Evolutionary conservation across 1,140 invertebrate genomes (phyloP).

Genomic region (Wiebesia pumilae): DNA sequence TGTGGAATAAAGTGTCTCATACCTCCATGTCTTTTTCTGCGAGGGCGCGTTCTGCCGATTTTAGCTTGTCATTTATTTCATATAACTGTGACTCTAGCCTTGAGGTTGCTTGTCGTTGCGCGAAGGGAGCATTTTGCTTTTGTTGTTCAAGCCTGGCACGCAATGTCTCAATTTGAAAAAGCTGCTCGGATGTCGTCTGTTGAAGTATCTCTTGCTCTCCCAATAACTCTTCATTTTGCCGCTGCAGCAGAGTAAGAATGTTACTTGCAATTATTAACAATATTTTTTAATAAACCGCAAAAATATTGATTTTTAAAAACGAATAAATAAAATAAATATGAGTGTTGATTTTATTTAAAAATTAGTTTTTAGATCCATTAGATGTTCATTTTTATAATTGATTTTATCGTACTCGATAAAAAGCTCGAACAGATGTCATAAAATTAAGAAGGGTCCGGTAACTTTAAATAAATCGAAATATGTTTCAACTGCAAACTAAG

Average conservation of each 20-base stretch:
- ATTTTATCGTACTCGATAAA: no score
- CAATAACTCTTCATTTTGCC: slow-evolving; percentile 78
- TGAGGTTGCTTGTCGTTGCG: slow-evolving; percentile 80
- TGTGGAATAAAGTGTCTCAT: slow-evolving; percentile 1
- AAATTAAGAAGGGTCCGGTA: no score
- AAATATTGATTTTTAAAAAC: no score
- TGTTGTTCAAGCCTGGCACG: slow-evolving; percentile 87
- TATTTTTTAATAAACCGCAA: no score
- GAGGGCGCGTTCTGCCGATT: slow-evolving; percentile 65
- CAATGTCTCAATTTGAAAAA: slow-evolving; percentile 85
- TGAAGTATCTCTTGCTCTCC: slow-evolving; percentile 87
- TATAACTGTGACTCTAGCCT: slow-evolving; percentile 81
- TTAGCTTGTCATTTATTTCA: slow-evolving; percentile 73
- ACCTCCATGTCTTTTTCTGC: slow-evolving; percentile 68
- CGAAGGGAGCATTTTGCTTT: slow-evolving; percentile 82
- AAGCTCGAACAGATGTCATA: no score
- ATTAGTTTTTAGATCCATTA: no score
- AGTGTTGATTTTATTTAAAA: no score
- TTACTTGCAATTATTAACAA: not conserved
- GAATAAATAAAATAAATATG: no score
- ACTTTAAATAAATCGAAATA: not conserved
- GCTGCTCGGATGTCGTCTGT: slow-evolving; percentile 85
- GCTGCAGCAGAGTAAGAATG: not conserved
- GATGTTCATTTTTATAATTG: no score
- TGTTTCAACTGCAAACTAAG: not conserved